These are phyloP conservation scores for Calonectris borealis DNA, from an alignment of 2,113 vertebrate species.

Conservation along the genomic window DNA sequence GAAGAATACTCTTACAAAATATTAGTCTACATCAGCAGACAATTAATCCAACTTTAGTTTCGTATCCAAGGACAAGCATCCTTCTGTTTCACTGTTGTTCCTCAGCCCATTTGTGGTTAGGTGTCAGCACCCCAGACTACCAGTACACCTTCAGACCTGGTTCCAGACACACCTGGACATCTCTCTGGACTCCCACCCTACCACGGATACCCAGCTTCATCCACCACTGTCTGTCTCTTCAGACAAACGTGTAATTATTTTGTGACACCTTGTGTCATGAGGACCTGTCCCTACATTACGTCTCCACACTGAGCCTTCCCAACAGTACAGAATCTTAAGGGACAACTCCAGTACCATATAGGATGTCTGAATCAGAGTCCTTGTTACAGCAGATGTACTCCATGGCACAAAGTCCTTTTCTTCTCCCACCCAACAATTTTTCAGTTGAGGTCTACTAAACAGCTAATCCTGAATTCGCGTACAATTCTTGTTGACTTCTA, in stretches of 20 bases:
- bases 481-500: background rate
- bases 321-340: background rate
- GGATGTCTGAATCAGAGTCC: background rate
- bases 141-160: background rate
- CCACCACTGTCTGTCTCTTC: background rate
- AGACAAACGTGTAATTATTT: background rate
- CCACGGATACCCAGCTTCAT: background rate
- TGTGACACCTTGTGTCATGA: background rate
- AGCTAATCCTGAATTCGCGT: background rate
- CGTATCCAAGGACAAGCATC: fast-evolving
- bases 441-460: background rate
- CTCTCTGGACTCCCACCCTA: background rate
- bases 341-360: background rate
- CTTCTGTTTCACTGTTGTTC: background rate
- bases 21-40: background rate
- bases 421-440: background rate
- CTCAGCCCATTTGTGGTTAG: background rate
- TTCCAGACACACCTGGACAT: background rate
- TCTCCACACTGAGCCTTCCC: background rate
- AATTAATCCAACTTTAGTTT: background rate
- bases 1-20: background rate
- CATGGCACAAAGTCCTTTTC: background rate
- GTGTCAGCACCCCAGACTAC: background rate
- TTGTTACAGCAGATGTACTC: background rate
- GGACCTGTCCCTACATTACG: background rate